Conservation (phyloP, 2,113 vertebrate species). For the Mirza zaza region DNA sequence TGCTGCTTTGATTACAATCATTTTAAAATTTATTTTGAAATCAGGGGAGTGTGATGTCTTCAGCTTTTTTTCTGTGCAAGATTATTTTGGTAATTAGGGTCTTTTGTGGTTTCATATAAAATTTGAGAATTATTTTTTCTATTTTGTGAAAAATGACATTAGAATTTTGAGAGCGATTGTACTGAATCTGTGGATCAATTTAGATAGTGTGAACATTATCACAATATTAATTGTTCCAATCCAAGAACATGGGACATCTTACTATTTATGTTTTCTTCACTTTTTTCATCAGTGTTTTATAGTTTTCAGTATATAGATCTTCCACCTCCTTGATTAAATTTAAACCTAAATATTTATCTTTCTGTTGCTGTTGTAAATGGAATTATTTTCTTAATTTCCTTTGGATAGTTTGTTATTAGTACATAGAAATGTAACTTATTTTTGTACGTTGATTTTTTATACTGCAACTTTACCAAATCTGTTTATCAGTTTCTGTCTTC, state of each 20-base stretch:
- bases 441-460: not conserved
- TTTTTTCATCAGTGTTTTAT: not conserved
- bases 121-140: not conserved
- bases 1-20: not conserved
- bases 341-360: not conserved
- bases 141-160: not conserved
- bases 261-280: not conserved
- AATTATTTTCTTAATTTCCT: not conserved
- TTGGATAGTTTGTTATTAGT: not conserved
- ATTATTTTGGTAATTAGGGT: not conserved
- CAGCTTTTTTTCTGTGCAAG: not conserved
- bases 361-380: not conserved
- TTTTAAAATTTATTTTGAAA: not conserved
- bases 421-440: not conserved
- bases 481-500: not conserved
- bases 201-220: not conserved
- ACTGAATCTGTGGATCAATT: not conserved
- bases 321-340: not conserved
- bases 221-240: not conserved
- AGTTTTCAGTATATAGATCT: not conserved
- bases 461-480: not conserved
- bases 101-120: not conserved
- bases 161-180: not conserved
- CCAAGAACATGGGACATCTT: not conserved
- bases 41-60: not conserved